These are phyloP conservation scores for Balearica regulorum DNA, from an alignment of 2,797 vertebrate species.

Conservation along the genomic window DNA sequence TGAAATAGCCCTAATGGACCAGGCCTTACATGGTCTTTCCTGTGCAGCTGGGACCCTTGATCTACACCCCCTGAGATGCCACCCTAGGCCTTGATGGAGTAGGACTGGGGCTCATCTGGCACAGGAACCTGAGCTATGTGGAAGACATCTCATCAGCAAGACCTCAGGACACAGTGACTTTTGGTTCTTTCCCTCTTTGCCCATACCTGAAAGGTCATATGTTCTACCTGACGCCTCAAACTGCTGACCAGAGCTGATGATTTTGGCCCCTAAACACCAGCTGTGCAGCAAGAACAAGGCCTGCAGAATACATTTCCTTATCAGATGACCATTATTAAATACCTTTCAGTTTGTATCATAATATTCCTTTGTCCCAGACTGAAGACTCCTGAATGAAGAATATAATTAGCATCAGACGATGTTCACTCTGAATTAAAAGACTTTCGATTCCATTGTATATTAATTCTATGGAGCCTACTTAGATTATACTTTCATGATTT, in stretches of 20 bases:
- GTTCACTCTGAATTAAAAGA: conserved; percentile 3
- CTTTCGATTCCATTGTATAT: background rate
- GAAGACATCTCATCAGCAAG: background rate
- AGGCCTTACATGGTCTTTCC: rapidly evolving
- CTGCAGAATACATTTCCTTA: background rate
- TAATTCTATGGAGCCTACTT: background rate
- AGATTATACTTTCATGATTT: background rate
- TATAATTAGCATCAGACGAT: background rate
- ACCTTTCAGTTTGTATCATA: background rate
- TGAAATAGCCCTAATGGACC: background rate
- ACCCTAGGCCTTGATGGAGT: background rate
- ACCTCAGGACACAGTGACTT: background rate
- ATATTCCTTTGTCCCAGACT: conserved; percentile 1
- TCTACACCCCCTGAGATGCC: background rate
- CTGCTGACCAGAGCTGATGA: background rate
- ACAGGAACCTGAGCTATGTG: background rate
- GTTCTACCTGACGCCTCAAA: background rate
- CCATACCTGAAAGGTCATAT: background rate
- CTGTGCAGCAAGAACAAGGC: background rate
- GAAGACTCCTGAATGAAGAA: background rate
- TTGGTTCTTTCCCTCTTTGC: background rate
- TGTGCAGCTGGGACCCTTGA: background rate
- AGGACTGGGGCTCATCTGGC: background rate
- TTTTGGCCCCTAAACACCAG: background rate
- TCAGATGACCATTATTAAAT: background rate